Base-by-base conservation (phyloP, 2,888 invertebrate species). In the Sipha maydis region DNA sequence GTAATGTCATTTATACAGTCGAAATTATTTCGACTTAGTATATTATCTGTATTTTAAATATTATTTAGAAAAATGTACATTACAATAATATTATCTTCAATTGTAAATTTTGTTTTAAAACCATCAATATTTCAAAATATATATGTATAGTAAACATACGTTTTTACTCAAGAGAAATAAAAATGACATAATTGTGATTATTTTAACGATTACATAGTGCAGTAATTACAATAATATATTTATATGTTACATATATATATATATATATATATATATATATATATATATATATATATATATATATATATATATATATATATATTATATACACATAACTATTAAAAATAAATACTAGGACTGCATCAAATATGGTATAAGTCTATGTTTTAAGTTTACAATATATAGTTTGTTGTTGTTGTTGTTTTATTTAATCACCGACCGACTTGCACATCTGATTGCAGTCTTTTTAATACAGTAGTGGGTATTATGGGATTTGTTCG, bases 331-430 rank as follows among this genome's bases (percentile, higher is more conserved):
- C 48, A 48, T 67, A 38, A 48, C 56, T 84, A 85, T 85, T 67
- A 85, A 82, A 88, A 88, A 88, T 88, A 88, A 88, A 88, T 82
- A 56, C 88, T 88, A 88, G 88, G 80, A 80, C 88, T 48, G 88
- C 80, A 75, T 88, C 73, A 41, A 80, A 71, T 38, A 38, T 83
- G 48, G 38, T 76, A 78, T 77, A 85, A 85, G 77, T 85, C 76
- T 85, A 85, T 77, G 85, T 48, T 84, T 75, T 69, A 77, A 77
- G 48, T 85, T 85, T 77, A 77, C 77, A 77, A 84, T 76, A 25
- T 61, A 61, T 61, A 67, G 61, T 76, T 76, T 61, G 31, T 69
- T 80, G 21, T 83, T 75, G 34, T 56, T 75, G 21, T 28, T 25
- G 34, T 38, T 83, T 75, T 56, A 69, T 83, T 84, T 67, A 85